Evolutionary conservation across 2,888 invertebrate genomes (phyloP).

Genomic region (Laothoe populi): DNA sequence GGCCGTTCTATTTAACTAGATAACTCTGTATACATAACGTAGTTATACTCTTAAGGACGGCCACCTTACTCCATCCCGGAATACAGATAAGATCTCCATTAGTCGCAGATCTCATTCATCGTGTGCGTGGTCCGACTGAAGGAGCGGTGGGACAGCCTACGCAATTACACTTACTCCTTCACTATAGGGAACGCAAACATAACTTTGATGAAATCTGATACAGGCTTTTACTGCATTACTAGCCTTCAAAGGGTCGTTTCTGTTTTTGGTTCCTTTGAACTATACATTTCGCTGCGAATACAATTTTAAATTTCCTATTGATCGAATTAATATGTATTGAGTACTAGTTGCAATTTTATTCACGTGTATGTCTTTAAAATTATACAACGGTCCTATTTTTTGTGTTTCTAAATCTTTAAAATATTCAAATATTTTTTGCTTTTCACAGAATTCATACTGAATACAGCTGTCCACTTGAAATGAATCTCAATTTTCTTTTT

Average conservation of each 20-base stretch:
- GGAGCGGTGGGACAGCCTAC: constrained; percentile 53
- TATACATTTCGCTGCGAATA: not conserved
- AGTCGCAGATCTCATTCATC: constrained; percentile 77
- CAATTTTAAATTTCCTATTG: constrained; percentile 1
- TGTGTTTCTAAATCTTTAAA: not conserved
- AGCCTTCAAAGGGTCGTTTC: constrained; percentile 33
- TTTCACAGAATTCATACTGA: not conserved
- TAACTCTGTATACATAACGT: constrained; percentile 74
- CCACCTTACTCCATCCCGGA: constrained; percentile 73
- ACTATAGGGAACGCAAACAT: constrained; percentile 55
- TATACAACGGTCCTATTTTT: too few species aligned
- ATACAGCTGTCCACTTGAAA: constrained; percentile 6
- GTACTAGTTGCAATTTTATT: too few species aligned
- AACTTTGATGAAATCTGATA: constrained; percentile 43
- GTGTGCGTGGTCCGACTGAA: constrained; percentile 65
- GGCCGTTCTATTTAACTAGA: constrained; percentile 66
- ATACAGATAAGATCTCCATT: constrained; percentile 79
- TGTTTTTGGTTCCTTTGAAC: constrained; percentile 5
- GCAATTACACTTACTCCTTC: constrained; percentile 63
- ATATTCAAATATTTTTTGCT: too few species aligned
- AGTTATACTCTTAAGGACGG: constrained; percentile 72
- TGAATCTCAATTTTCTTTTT: constrained; percentile 21
- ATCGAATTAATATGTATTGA: not conserved
- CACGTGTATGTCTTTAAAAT: too few species aligned
- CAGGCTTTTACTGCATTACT: constrained; percentile 49